Percentiles rank a stretch among this genome's conserved stretches.
Conservation (phyloP, 1,140 invertebrate genomes). For the Philotrypesis tridentata region DNA sequence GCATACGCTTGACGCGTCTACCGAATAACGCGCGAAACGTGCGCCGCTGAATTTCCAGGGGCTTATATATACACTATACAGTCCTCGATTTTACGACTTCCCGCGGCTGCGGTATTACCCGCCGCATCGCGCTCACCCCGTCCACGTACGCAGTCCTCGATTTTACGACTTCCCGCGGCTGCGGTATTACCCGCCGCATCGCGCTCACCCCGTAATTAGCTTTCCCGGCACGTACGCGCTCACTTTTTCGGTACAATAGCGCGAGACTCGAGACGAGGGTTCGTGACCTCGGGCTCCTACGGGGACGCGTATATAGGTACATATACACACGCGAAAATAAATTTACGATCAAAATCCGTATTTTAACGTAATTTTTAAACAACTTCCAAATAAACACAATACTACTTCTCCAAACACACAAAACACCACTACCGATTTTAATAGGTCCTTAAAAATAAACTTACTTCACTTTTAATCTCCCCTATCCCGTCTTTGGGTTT, state of each 20-base stretch:
- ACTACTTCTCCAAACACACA: no score
- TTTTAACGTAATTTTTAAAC: no score
- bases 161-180: constrained; percentile 12
- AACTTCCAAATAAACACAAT: no score
- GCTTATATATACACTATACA: not conserved
- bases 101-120: not conserved
- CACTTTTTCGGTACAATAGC: constrained; percentile 5
- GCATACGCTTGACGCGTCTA: not conserved
- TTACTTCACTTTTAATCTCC: no score
- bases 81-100: constrained; percentile 21
- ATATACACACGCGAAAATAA: not conserved
- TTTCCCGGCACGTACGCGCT: constrained; percentile 44
- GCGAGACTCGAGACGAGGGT: not conserved
- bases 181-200: no score
- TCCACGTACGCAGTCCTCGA: not conserved
- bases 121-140: not conserved
- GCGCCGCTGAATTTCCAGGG: constrained; percentile 3
- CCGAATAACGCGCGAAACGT: constrained; percentile 1
- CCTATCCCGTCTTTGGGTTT: no score
- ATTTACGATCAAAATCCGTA: no score
- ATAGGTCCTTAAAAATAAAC: no score
- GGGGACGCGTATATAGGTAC: not conserved
- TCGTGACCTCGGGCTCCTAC: not conserved
- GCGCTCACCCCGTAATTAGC: constrained; percentile 23
- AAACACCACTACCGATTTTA: no score